A percentile compares a stretch with the other conserved stretches of the same genome.
Evolutionary conservation across 1,140 invertebrate species (phyloP).

Genomic region (Drosophila tristis): DNA sequence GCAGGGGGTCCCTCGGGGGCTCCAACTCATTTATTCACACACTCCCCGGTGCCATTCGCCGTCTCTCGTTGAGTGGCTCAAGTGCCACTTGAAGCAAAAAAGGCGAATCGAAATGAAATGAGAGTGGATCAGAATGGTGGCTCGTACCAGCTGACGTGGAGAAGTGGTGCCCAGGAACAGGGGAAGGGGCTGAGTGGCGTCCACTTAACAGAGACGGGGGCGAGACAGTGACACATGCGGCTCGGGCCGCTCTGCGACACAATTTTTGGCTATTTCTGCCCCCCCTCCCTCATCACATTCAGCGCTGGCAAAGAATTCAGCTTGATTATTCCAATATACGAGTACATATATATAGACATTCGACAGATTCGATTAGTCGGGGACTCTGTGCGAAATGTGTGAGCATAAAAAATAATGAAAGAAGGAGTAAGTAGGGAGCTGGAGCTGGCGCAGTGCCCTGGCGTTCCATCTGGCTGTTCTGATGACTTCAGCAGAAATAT

Average conservation of each 20-base stretch:
- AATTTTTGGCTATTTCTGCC: slow-evolving; percentile 30
- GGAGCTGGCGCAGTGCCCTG: no score
- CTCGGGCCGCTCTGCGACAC: background rate
- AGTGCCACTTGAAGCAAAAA: slow-evolving; percentile 39
- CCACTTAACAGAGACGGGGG: slow-evolving; percentile 7
- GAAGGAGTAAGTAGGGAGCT: slow-evolving; percentile 4
- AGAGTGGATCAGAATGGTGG: slow-evolving; percentile 4
- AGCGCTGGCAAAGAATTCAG: slow-evolving; percentile 2
- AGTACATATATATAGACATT: slow-evolving; percentile 22
- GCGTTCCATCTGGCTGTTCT: background rate
- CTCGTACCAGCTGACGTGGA: background rate
- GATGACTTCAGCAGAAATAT: slow-evolving; percentile 26
- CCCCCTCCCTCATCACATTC: no score
- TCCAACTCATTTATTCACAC: slow-evolving; percentile 47
- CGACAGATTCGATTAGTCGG: slow-evolving; percentile 42
- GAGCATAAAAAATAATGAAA: slow-evolving; percentile 72
- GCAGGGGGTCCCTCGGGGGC: background rate
- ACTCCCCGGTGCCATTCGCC: background rate
- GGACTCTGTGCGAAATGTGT: slow-evolving; percentile 48
- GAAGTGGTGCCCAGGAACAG: background rate
- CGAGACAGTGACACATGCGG: background rate
- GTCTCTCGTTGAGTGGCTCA: slow-evolving; percentile 11
- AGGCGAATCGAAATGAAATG: slow-evolving; percentile 23
- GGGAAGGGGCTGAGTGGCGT: slow-evolving; percentile 9
- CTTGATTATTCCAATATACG: slow-evolving; percentile 67